Conservation (phyloP, 2,113 vertebrate species). For the Oncorhynchus nerka region DNA sequence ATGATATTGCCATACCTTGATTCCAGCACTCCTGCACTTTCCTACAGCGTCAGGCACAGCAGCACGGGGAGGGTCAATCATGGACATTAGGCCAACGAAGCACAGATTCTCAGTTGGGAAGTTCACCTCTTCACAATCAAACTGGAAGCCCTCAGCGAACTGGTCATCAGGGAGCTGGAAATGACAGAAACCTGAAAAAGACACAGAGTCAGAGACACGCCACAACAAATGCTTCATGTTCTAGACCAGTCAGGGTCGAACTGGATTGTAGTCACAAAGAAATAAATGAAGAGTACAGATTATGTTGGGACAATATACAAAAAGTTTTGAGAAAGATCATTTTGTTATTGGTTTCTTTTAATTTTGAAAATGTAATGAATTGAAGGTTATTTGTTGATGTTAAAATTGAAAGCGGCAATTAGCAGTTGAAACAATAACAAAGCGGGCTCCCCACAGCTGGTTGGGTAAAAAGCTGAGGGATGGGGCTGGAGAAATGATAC, state of each 20-base stretch:
- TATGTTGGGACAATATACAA: no score
- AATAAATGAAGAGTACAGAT: no score
- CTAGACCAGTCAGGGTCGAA: neutral
- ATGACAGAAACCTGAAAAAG: slow-evolving; percentile 84
- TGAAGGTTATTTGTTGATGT: no score
- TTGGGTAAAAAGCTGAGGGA: no score
- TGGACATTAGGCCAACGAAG: slow-evolving; percentile 92
- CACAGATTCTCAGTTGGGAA: slow-evolving; percentile 86
- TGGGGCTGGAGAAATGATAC: no score
- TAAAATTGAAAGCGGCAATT: no score
- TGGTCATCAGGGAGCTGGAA: slow-evolving; percentile 77
- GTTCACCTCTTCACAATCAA: slow-evolving; percentile 86
- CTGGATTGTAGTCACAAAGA: no score
- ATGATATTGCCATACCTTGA: slow-evolving; percentile 75
- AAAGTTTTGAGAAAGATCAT: no score
- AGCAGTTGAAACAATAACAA: no score
- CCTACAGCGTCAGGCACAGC: slow-evolving; percentile 88
- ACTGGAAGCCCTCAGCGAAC: slow-evolving; percentile 82
- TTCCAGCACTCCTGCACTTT: slow-evolving; percentile 90
- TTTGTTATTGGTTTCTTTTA: no score
- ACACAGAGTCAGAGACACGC: neutral
- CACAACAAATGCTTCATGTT: neutral
- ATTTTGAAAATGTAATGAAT: no score
- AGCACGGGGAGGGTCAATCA: slow-evolving; percentile 88
- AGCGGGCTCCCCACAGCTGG: no score